These are phyloP conservation scores for Passer montanus DNA, from an alignment of 2,113 vertebrate species.

Conservation along the genomic window DNA sequence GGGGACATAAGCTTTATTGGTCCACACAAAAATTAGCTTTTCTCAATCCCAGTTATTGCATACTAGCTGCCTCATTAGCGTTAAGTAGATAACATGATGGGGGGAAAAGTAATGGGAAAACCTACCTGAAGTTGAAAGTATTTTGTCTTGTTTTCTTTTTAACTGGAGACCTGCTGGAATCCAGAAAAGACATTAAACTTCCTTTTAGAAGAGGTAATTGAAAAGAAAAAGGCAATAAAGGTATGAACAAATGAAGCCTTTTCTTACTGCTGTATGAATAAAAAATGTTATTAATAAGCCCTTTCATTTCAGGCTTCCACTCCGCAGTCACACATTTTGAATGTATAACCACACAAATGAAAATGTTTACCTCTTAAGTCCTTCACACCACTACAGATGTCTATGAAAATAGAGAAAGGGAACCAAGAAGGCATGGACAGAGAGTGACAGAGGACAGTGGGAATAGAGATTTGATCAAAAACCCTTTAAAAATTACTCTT, in stretches of 20 bases:
- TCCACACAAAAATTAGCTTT: not conserved
- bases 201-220: conserved; percentile 10
- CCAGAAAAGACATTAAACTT: not conserved
- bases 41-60: not conserved
- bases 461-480: not conserved
- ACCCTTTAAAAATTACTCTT: not conserved
- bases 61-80: not conserved
- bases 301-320: conserved; percentile 6
- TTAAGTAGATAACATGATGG: not conserved
- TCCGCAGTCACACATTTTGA: not conserved
- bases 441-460: not conserved
- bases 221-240: conserved; percentile 19
- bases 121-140: not conserved
- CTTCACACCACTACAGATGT: not conserved
- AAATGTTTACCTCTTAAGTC: not conserved
- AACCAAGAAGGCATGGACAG: not conserved
- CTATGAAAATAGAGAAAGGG: not conserved
- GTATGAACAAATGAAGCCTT: conserved; percentile 31
- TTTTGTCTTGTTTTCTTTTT: conserved; percentile 10
- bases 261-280: conserved; percentile 24
- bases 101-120: not conserved
- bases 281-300: conserved; percentile 26
- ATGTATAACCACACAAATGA: not conserved
- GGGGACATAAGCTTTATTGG: not conserved
- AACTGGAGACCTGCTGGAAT: not conserved